Conservation (phyloP, 2,797 vertebrate genomes). For the Cryptoblepharus egeriae region DNA sequence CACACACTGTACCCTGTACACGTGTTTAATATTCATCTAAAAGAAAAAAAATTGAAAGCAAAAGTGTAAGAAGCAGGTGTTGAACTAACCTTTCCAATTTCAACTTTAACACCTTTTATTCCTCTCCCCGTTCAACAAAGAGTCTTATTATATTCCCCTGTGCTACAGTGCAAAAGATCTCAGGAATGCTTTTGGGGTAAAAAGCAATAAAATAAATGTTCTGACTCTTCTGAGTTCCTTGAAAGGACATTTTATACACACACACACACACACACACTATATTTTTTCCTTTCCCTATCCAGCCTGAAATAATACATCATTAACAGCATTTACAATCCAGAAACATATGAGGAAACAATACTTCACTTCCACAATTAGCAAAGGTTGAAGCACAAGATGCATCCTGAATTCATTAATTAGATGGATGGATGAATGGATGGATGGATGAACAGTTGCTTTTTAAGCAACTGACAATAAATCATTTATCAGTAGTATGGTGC, state of each 20-base stretch:
- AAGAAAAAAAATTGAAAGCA: neutral
- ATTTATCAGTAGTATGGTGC: no score
- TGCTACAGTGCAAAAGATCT: neutral
- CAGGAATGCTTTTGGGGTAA: neutral
- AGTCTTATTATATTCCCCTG: neutral
- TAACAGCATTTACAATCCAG: neutral
- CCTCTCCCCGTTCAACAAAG: conserved; percentile 12
- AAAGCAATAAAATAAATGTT: conserved; percentile 17
- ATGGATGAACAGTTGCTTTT: no score
- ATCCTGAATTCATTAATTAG: neutral
- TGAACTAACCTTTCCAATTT: conserved; percentile 12
- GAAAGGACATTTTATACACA: neutral
- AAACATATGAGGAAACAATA: neutral
- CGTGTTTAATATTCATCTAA: conserved; percentile 28
- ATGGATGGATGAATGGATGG: no score
- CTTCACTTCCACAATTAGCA: neutral
- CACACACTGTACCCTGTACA: neutral
- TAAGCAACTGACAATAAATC: no score
- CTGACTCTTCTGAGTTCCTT: neutral
- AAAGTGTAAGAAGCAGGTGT: conserved; percentile 27
- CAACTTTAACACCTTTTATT: conserved; percentile 14
- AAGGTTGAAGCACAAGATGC: neutral
- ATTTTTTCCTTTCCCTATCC: neutral
- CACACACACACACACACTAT: no score
- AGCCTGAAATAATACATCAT: neutral